Conservation (phyloP, 2,888 invertebrate genomes). For the Leptopilina myrica region DNA sequence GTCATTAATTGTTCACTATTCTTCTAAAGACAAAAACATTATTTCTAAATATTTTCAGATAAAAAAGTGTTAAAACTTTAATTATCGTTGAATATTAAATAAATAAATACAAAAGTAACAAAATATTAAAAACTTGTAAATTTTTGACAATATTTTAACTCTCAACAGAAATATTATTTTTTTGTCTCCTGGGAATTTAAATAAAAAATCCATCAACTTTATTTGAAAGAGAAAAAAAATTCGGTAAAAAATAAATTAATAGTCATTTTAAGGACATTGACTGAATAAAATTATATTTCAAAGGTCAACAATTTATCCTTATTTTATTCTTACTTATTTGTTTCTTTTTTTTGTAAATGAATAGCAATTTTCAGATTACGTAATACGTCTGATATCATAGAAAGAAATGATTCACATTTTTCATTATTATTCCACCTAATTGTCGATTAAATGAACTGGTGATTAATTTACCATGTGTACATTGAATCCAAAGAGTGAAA, state of each 20-base stretch:
- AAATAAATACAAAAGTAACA: too few species aligned
- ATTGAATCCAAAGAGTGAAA: background rate
- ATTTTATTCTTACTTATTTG: background rate
- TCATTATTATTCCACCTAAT: constrained; percentile 17
- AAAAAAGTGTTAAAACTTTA: too few species aligned
- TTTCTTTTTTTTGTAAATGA: background rate
- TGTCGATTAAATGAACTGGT: background rate
- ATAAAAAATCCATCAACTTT: too few species aligned
- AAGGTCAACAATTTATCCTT: background rate
- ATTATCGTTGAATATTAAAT: too few species aligned
- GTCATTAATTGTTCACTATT: too few species aligned
- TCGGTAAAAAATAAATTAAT: background rate
- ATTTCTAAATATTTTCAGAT: too few species aligned
- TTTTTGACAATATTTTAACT: too few species aligned
- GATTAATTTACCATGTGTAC: background rate
- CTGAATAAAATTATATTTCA: background rate
- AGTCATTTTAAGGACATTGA: background rate
- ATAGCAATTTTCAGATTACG: background rate
- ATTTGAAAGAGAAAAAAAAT: too few species aligned
- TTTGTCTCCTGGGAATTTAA: background rate
- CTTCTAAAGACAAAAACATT: too few species aligned
- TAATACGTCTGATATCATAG: constrained; percentile 1
- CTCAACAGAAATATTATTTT: background rate
- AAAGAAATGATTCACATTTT: constrained; percentile 1
- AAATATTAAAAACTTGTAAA: too few species aligned